Evolutionary conservation across 2,888 invertebrate species (phyloP), one percentile per base, ranked within the genome.

Genomic region (Ephialtes manifestator): DNA sequence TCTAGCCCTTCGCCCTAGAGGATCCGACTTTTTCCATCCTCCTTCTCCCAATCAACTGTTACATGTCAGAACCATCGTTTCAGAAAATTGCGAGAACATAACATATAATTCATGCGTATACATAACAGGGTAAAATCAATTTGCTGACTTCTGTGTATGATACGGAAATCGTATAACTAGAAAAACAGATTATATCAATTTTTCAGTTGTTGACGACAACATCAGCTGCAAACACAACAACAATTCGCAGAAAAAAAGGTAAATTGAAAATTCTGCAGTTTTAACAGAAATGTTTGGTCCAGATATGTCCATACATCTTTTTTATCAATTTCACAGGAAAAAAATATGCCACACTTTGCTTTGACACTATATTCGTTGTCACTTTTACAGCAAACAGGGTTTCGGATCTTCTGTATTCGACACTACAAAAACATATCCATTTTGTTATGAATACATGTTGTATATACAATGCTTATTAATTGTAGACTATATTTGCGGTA

Each of bases 71-170:
- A 15, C 8, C 58, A 24, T 20, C 24, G 24, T 24, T 20, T 4
- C 28, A 18, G 74, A 63, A 60, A 74, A 74, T 48, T 24, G n/a
- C 60, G 46, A 15, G 48, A 72, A 71, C 31, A 51, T 65, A 63
- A 48, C 10, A 24, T 53, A 20, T 31, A 72, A 80, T 43, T 20
- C 43, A n/a, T 20, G 28, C 7, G 24, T 24, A 39, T 24, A 24
- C 11, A 13, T n/a, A 18, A 18, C 13, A 24, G 13, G n/a, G 58
- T 24, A 18, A 60, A 60, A 74, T 58, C 46, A 35, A 74, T 74
- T 74, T 60, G n/a, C 43, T 43, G 24, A 28, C 28, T 31, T 46
- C 24, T 8, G 39, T 11, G 48, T 43, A 10, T 46, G 24, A 43
- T 46, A 0, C 24, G 24, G 4, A 28, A 58, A 74, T 43, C 24